Evolutionary conservation across 2,113 vertebrate genomes (phyloP).

Genomic region (Oophaga pumilio): DNA sequence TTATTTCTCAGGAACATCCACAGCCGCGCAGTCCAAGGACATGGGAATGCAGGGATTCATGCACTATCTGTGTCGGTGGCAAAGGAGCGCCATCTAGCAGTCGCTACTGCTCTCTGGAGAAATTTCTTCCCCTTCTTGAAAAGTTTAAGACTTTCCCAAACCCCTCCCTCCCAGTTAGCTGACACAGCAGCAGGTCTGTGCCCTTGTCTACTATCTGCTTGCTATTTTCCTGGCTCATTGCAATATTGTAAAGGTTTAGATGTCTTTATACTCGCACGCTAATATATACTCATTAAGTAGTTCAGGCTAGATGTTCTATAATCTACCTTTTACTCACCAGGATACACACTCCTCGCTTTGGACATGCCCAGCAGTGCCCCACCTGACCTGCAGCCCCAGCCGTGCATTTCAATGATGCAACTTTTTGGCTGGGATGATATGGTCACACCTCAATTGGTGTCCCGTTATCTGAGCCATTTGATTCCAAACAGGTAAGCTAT

Average conservation of each 20-base stretch:
- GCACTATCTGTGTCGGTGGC: constrained; percentile 70
- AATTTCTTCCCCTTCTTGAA: constrained; percentile 92
- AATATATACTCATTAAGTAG: not conserved
- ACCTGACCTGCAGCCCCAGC: constrained; percentile 88
- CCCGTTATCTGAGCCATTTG: constrained; percentile 89
- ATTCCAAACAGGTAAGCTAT: constrained; percentile 85
- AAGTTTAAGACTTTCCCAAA: constrained; percentile 85
- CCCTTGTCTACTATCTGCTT: not conserved
- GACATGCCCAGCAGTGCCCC: constrained; percentile 87
- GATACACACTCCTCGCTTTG: constrained; percentile 89
- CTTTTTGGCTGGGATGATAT: constrained; percentile 96
- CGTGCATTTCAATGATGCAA: constrained; percentile 84
- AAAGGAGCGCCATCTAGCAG: constrained; percentile 95
- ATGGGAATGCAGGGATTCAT: constrained; percentile 62
- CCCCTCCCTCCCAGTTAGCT: constrained; percentile 81
- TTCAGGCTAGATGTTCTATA: not conserved
- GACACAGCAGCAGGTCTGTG: constrained; percentile 91
- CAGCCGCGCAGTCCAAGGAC: constrained; percentile 73
- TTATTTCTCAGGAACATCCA: constrained; percentile 77
- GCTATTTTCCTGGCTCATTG: not conserved
- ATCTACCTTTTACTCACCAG: constrained; percentile 68
- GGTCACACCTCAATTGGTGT: constrained; percentile 85
- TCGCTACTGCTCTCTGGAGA: constrained; percentile 84
- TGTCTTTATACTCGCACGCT: not conserved
- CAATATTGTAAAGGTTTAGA: not conserved